Evolutionary conservation across 1,140 invertebrate species (phyloP), one percentile per base, ranked within the genome.

Genomic region (Sminthurides bifidus): DNA sequence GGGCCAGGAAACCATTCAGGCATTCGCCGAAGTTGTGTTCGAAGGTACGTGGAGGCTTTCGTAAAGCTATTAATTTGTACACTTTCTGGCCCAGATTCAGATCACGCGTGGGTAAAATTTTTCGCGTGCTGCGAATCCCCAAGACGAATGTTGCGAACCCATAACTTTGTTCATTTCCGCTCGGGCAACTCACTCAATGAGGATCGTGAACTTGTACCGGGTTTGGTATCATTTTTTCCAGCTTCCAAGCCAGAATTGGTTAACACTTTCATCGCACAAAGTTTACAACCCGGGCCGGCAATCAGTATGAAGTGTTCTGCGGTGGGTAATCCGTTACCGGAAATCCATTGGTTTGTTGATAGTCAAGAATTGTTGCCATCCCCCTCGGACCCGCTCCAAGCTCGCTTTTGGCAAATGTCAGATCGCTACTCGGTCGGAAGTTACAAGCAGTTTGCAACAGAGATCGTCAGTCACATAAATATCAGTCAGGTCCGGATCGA

Each of bases 1-100:
- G 56, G 82, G 83, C 59, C 66, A 79, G 45, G 80, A 83, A 58
- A 80, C 78, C 46, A 78, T 78, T 1, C 83, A 87, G 65, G 82
- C 79, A 5, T 78, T 81, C 1, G 81, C 82, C 2, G 81, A 86
- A 67, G 68, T 88, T 8, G 70, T 79, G 27, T 72, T 87, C 15
- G 84, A 84, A 70, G 83, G 84, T 86, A 69, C 73, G 71, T 35
- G 23, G n/a, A 5, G n/a, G 19, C 33, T 43, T 43, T 8, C 6
- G 40, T 15, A 43, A 17, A 43, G 40, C 21, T 21, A 8, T 10
- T 15, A 21, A 43, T 43, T 12, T 12, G n/a, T 37, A 37, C 10
- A 10, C 33, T 12, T 37, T 37, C 33, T 37, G 10, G 14, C 12
- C 30, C 4, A 19, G 24, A 48, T 48, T 48, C 45, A n/a, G n/a